Conservation (phyloP, 2,797 vertebrate species). For the Sebastes iracundus region DNA sequence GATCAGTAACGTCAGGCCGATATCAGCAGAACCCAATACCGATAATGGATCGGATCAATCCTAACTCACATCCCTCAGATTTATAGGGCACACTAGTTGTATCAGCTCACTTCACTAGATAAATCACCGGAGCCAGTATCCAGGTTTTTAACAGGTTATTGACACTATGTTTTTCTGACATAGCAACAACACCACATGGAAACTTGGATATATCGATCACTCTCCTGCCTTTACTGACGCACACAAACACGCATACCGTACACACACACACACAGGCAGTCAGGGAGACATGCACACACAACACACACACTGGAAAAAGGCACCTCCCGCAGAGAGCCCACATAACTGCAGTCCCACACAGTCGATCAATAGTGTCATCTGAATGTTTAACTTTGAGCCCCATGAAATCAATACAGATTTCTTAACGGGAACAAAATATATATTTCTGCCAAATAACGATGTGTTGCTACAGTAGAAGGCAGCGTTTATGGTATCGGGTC, state of each 20-base stretch:
- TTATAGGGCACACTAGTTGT: neutral
- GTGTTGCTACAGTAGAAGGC: neutral
- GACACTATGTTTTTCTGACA: neutral
- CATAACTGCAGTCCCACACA: conserved; percentile 26
- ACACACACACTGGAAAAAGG: conserved; percentile 18
- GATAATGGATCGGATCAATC: rapidly evolving
- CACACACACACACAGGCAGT: neutral
- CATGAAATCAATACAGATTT: conserved; percentile 46
- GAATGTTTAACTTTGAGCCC: conserved; percentile 60
- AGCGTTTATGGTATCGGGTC: neutral
- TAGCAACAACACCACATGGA: neutral
- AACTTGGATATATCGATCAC: conserved; percentile 13
- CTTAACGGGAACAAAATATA: conserved; percentile 52
- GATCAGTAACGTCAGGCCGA: neutral
- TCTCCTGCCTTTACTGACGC: neutral
- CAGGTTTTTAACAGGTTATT: neutral
- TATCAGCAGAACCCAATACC: neutral
- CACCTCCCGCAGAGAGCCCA: conserved; percentile 14
- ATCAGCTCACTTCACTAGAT: neutral
- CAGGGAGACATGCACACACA: neutral
- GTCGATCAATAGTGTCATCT: conserved; percentile 61
- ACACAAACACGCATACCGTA: neutral
- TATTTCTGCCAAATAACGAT: conserved; percentile 24
- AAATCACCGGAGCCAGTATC: neutral
- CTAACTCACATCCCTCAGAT: neutral